Conservation (phyloP, 53 echinoderm and acorn worm species). For the Echinometra lucunter region DNA sequence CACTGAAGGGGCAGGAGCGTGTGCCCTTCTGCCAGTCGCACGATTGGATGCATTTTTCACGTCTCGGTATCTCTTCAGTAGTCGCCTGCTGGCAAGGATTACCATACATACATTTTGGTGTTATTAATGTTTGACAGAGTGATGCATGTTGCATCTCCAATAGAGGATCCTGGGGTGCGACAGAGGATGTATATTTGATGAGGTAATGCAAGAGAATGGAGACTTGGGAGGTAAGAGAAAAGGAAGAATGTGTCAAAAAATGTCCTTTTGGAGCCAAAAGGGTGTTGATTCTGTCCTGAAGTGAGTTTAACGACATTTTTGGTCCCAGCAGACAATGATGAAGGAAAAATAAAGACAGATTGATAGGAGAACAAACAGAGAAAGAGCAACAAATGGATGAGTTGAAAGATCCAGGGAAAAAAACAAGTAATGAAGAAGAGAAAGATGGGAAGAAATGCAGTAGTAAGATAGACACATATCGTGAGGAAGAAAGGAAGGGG, state of each 20-base stretch:
- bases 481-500: background rate
- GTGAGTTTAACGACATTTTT: background rate
- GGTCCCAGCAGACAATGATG: background rate
- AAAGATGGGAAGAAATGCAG: background rate
- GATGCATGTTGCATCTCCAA: constrained; percentile 6
- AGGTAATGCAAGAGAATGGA: background rate
- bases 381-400: background rate
- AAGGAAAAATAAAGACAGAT: background rate
- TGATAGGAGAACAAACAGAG: background rate
- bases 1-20: no score
- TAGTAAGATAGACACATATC: background rate
- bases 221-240: background rate
- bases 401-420: background rate
- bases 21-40: no score
- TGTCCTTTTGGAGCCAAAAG: background rate
- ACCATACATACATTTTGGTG: constrained; percentile 21
- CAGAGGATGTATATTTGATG: background rate
- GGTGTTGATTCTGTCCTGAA: background rate
- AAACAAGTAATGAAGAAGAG: background rate
- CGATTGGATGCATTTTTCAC: background rate
- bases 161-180: background rate
- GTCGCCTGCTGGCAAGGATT: background rate
- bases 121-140: background rate
- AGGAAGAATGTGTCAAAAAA: background rate
- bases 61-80: background rate